Conservation (phyloP, 2,797 vertebrate genomes). For the Notolabrus celidotus region DNA sequence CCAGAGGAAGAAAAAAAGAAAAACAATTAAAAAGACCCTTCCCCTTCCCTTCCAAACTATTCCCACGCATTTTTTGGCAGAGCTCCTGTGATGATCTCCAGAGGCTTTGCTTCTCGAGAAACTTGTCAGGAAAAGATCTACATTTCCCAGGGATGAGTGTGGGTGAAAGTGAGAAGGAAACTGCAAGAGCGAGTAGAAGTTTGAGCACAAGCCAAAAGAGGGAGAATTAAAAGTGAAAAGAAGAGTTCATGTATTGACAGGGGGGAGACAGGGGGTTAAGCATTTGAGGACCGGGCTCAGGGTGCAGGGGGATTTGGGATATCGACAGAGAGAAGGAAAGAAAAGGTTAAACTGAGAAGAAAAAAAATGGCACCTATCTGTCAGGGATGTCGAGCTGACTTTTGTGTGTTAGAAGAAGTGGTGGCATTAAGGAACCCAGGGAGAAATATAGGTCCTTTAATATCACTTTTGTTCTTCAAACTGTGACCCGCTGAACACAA, state of each 20-base stretch:
- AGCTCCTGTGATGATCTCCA: conserved; percentile 93
- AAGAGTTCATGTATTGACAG: conserved; percentile 81
- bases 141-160: conserved; percentile 95
- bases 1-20: conserved; percentile 80
- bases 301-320: conserved; percentile 73
- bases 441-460: conserved; percentile 85
- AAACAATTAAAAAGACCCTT: conserved; percentile 89
- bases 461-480: conserved; percentile 86
- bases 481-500: conserved; percentile 83
- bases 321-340: conserved; percentile 75
- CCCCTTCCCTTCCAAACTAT: conserved; percentile 94
- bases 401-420: conserved; percentile 76
- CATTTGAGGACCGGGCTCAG: conserved; percentile 78
- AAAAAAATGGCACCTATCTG: conserved; percentile 80
- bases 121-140: conserved; percentile 98
- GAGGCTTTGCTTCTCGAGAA: conserved; percentile 96
- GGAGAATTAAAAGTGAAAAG: conserved; percentile 79
- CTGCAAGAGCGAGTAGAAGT: conserved; percentile 78
- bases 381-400: conserved; percentile 79
- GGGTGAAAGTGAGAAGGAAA: conserved; percentile 84
- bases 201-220: conserved; percentile 76
- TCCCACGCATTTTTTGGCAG: conserved; percentile 99
- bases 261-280: conserved; percentile 76
- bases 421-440: conserved; percentile 74
- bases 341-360: conserved; percentile 75